Percentiles rank a stretch among this genome's conserved stretches.
Evolutionary conservation across 2,797 vertebrate genomes (phyloP).

Genomic region (Mormyrus hasselquistii): DNA sequence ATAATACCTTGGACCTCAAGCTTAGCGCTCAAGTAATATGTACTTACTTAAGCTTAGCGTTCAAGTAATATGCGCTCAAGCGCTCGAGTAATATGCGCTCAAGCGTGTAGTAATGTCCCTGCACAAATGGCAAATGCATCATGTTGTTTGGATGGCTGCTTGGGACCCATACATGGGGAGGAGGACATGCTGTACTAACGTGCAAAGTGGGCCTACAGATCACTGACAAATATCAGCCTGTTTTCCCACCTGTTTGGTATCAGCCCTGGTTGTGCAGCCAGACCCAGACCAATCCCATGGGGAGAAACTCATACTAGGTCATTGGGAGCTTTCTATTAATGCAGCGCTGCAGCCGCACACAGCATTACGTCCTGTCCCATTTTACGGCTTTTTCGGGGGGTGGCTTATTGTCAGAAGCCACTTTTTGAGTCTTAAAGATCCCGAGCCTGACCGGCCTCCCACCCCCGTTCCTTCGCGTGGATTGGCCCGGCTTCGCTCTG

Average conservation of each 20-base stretch:
- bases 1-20: neutral
- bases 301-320: neutral
- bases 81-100: too few relatives aligned
- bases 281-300: neutral
- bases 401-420: neutral
- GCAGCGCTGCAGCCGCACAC: neutral
- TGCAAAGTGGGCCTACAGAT: neutral
- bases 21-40: neutral
- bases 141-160: neutral
- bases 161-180: neutral
- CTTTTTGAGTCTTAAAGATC: neutral
- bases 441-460: neutral
- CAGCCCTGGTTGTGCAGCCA: neutral
- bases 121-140: neutral
- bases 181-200: neutral
- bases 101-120: too few relatives aligned
- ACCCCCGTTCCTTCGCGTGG: neutral
- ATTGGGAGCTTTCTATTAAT: neutral
- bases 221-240: neutral
- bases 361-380: neutral
- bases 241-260: neutral
- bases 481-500: neutral
- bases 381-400: neutral
- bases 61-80: too few relatives aligned
- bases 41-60: too few relatives aligned